phyloP scores from a whole-genome alignment of 2,888 invertebrate species.

The Stenolophus ochropezus region DNA sequence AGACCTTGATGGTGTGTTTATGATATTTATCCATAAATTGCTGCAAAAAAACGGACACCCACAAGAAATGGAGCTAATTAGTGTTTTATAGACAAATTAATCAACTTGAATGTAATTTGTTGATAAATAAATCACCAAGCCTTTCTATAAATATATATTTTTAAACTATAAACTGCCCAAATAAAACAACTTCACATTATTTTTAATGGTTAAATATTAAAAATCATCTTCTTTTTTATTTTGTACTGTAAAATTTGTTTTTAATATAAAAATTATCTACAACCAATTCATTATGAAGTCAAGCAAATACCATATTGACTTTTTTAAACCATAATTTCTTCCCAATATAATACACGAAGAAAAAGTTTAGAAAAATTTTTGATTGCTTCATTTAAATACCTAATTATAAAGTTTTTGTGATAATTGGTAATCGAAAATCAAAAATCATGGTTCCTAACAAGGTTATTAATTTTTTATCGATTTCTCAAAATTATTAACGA shows the following conservation, averaged over 20 bases:
- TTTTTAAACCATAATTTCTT: neutral
- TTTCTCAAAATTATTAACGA: neutral
- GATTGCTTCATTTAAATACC: neutral
- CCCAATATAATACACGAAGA: neutral
- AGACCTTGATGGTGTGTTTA: constrained; percentile 17
- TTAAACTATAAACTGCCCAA: neutral
- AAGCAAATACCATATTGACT: no score
- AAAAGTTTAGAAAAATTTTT: neutral
- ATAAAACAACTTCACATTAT: neutral
- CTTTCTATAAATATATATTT: neutral
- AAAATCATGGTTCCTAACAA: neutral
- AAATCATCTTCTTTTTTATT: no score
- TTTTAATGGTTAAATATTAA: no score
- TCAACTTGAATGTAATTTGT: neutral
- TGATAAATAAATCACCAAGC: neutral
- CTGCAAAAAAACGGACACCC: constrained; percentile 12
- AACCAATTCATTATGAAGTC: no score
- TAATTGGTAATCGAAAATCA: neutral
- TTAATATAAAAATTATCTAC: no score
- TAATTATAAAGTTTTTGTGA: neutral
- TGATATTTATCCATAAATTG: constrained; percentile 19
- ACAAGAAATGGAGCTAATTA: constrained; percentile 13
- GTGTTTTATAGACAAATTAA: neutral
- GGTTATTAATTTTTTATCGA: neutral
- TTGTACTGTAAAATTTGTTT: no score